Conservation (phyloP, 2,888 invertebrate species). For the Parochlus steinenii region DNA sequence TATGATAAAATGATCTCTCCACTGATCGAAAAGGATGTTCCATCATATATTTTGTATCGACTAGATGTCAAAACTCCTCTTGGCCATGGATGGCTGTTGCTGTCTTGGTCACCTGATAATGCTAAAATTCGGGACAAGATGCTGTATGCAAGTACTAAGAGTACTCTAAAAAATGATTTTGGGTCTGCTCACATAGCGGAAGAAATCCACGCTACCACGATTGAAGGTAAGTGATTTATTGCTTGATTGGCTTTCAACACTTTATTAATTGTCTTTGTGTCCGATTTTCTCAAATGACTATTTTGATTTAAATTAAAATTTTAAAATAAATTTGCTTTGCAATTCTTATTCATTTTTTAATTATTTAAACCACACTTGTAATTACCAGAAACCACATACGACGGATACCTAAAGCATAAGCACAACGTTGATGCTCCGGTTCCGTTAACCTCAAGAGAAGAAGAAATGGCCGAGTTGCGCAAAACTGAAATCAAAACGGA, state of each 20-base stretch:
- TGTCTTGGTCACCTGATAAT: constrained; percentile 30
- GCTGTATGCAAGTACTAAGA: constrained; percentile 95
- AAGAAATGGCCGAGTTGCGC: constrained; percentile 63
- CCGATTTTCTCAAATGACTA: constrained; percentile 2
- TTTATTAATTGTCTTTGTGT: background rate
- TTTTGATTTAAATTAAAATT: background rate
- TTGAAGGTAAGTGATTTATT: no score
- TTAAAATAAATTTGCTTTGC: background rate
- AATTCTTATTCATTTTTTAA: constrained; percentile 4
- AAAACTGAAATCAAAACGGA: constrained; percentile 55
- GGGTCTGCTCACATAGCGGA: constrained; percentile 87
- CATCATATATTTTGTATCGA: constrained; percentile 81
- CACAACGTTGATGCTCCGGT: constrained; percentile 66
- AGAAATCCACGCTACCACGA: constrained; percentile 77
- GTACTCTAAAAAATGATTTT: constrained; percentile 92
- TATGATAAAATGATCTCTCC: constrained; percentile 58
- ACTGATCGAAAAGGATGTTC: constrained; percentile 59
- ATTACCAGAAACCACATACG: constrained; percentile 69
- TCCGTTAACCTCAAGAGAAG: constrained; percentile 76
- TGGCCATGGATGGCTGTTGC: constrained; percentile 7
- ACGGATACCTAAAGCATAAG: constrained; percentile 67
- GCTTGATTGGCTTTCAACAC: background rate
- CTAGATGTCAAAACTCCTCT: constrained; percentile 24
- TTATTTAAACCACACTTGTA: constrained; percentile 31
- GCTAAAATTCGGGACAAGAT: constrained; percentile 88